phyloP scores from a whole-genome alignment of 2,797 vertebrate species.

The Brachyrhaphis roseni region DNA sequence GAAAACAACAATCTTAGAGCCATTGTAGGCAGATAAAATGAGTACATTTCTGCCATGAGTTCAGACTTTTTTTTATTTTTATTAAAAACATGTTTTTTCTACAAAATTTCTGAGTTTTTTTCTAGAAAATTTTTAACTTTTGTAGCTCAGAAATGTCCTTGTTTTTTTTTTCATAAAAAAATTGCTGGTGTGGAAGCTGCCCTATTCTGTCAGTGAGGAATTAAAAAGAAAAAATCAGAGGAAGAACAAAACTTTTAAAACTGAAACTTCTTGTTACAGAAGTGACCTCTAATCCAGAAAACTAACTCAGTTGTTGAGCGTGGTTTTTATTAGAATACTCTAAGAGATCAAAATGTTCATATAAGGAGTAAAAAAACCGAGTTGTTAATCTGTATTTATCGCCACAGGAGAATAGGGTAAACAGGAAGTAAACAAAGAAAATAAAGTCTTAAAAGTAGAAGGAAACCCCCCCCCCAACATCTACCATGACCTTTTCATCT shows the following conservation, averaged over 20 bases:
- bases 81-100: too few relatives aligned
- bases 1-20: constrained; percentile 13
- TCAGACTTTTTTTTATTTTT: too few relatives aligned
- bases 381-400: neutral
- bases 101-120: too few relatives aligned
- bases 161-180: too few relatives aligned
- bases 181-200: neutral
- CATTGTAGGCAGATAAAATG: neutral
- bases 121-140: too few relatives aligned
- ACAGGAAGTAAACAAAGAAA: neutral
- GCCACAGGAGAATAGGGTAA: neutral
- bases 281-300: neutral
- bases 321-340: neutral
- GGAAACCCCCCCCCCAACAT: neutral
- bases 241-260: neutral
- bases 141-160: too few relatives aligned
- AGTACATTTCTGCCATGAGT: neutral
- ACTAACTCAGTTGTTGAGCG: neutral
- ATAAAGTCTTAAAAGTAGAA: neutral
- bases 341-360: neutral
- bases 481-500: neutral
- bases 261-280: neutral
- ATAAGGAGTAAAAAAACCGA: neutral
- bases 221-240: neutral
- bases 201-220: neutral